Base-by-base conservation (phyloP, 1,140 invertebrate species). In the Pogonomyrmex barbatus region DNA sequence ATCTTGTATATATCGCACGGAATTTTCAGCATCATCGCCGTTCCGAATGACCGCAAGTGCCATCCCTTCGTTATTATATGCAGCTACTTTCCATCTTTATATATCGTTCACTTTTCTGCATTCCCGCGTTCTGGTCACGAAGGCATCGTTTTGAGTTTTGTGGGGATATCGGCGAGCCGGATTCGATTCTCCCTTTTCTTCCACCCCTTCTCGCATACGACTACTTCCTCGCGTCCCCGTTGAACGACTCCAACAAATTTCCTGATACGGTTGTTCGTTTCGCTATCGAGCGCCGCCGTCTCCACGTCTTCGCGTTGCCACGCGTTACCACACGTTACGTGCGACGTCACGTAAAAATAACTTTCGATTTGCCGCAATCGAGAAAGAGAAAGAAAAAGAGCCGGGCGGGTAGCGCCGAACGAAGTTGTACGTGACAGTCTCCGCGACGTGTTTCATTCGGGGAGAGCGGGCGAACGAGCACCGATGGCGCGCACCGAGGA, bases 271-370 rank as follows among this genome's bases (percentile, higher is more conserved):
- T 88, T 87, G 79, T 88, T 71, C 87, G 58, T 78, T 58, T 70
- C 56, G 50, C 10, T 85, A 75, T 76, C 73, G 56, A 60, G 68
- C 88, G 58, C 4, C 12, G 77, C 86, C 78, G 86, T 92, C 89
- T 86, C 86, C 84, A 79, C 82, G 85, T 90, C 86, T 91, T 89
- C 68, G 70, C 62, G 81, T 91, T 52, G 76, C 68, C 58, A 52
- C 50, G 42, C 42, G 65, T n/a, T 36, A 54, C 62, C 79, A 50
- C 45, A 67, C 62, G 70, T 68, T 39, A 67, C 58, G 70, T 63
- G 58, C 77, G 83, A 71, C 75, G 71, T 87, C 85, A 86, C 87
- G 87, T 91, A 90, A 91, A 93, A 92, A 90, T 92, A 92, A 91
- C 88, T 39, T 92, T 90, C 91, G 89, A 93, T 91, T 88, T 89